Evolutionary conservation across 23 tunicate genomes (phyloP).

Genomic region (Halocynthia roretzi): DNA sequence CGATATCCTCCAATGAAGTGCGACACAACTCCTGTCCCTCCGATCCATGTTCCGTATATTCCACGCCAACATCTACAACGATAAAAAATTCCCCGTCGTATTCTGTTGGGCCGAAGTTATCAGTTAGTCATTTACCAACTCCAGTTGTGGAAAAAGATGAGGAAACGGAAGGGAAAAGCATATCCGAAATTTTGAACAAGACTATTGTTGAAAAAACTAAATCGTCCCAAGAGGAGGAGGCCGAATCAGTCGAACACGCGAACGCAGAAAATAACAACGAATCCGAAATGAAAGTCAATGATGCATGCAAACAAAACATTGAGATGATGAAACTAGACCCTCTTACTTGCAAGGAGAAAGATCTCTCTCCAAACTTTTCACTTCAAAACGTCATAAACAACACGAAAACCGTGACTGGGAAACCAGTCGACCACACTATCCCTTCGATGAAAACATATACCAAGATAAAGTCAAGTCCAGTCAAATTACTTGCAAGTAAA

Average conservation of each 20-base stretch:
- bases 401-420: not conserved
- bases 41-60: slow-evolving; percentile 21
- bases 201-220: slow-evolving; percentile 1
- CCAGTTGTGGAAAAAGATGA: too few species aligned
- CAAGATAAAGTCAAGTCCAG: slow-evolving; percentile 25
- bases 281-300: too few species aligned
- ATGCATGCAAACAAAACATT: too few species aligned
- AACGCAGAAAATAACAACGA: not conserved
- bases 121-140: not conserved
- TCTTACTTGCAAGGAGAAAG: too few species aligned
- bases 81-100: not conserved
- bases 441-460: not conserved
- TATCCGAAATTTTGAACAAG: not conserved
- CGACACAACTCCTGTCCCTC: slow-evolving; percentile 19
- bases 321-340: too few species aligned
- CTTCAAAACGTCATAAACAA: not conserved
- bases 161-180: too few species aligned
- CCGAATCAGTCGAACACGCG: not conserved
- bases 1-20: not conserved
- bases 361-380: too few species aligned
- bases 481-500: slow-evolving; percentile 40
- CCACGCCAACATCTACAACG: not conserved
- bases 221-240: not conserved
- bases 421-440: not conserved
- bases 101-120: slow-evolving; percentile 4